These are phyloP conservation scores for Apis mellifera DNA, from an alignment of 1,140 invertebrate genomes.

Conservation along the genomic window DNA sequence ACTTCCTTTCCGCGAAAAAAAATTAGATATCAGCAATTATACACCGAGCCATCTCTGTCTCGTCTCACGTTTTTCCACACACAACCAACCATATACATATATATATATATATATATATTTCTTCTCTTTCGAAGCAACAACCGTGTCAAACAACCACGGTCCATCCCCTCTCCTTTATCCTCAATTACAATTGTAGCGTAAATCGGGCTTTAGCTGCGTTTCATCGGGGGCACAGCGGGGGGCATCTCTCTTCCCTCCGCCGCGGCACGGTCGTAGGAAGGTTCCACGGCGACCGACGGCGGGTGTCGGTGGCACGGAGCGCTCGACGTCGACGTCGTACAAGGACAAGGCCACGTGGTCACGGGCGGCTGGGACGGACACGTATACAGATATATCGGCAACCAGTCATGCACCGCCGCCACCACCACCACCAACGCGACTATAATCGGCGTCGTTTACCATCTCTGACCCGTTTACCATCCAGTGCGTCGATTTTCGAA, in stretches of 20 bases:
- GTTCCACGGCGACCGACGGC: constrained; percentile 54
- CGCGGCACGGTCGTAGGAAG: constrained; percentile 54
- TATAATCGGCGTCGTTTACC: constrained; percentile 37
- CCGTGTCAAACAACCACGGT: no score
- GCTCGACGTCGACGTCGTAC: constrained; percentile 61
- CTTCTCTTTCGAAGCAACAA: no score
- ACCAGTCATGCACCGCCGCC: constrained; percentile 29
- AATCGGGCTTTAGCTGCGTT: not conserved
- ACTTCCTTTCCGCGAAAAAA: no score
- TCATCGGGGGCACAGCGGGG: not conserved
- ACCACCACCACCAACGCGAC: not conserved
- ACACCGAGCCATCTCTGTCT: no score
- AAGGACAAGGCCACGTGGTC: constrained; percentile 73
- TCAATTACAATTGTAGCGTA: not conserved
- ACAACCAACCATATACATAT: no score
- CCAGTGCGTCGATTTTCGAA: no score
- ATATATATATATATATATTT: no score
- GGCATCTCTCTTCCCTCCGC: constrained; percentile 34
- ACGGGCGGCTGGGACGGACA: constrained; percentile 61
- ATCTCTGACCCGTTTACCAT: not conserved
- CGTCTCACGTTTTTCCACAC: no score
- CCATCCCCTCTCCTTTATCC: no score
- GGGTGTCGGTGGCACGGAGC: constrained; percentile 62
- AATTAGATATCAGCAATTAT: no score
- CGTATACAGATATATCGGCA: constrained; percentile 56